Percentiles rank a stretch among this genome's conserved stretches.
These are phyloP conservation scores for Xyrauchen texanus DNA, from an alignment of 2,113 vertebrate species.

Conservation along the genomic window DNA sequence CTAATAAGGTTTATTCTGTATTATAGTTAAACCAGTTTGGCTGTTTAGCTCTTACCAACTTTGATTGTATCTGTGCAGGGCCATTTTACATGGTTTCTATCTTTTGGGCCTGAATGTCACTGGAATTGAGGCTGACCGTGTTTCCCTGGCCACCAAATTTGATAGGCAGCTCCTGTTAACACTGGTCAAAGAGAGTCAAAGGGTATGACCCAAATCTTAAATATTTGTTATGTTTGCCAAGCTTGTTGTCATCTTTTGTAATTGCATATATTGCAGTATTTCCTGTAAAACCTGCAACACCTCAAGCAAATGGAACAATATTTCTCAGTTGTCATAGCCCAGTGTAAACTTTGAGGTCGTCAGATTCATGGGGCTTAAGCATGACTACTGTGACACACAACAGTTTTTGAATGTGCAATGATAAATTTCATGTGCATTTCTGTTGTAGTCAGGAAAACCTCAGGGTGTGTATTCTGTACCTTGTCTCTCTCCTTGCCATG, in stretches of 20 bases:
- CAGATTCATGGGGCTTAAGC: too few relatives aligned
- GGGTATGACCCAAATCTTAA: conserved; percentile 52
- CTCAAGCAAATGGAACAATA: too few relatives aligned
- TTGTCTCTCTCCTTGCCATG: conserved; percentile 68
- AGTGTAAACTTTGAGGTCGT: too few relatives aligned
- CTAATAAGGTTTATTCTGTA: neutral
- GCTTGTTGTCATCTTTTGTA: neutral
- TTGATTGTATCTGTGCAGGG: conserved; percentile 71
- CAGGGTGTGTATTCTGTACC: conserved; percentile 1
- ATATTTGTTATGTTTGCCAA: neutral
- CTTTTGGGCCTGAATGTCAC: conserved; percentile 83
- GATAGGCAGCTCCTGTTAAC: conserved; percentile 78
- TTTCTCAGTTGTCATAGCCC: too few relatives aligned
- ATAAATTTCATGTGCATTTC: neutral
- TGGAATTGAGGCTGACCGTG: conserved; percentile 81
- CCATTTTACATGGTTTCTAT: conserved; percentile 86
- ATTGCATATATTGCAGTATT: too few relatives aligned
- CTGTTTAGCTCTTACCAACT: neutral
- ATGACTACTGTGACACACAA: too few relatives aligned
- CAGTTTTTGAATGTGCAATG: neutral
- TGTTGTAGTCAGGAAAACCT: conserved; percentile 52
- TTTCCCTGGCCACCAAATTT: conserved; percentile 74
- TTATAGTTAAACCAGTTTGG: neutral
- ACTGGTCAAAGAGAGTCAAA: conserved; percentile 71
- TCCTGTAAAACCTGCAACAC: too few relatives aligned